Evolutionary conservation across 2,113 vertebrate genomes (phyloP), one percentile per base, ranked within the genome.

Genomic region (Larimichthys crocea): DNA sequence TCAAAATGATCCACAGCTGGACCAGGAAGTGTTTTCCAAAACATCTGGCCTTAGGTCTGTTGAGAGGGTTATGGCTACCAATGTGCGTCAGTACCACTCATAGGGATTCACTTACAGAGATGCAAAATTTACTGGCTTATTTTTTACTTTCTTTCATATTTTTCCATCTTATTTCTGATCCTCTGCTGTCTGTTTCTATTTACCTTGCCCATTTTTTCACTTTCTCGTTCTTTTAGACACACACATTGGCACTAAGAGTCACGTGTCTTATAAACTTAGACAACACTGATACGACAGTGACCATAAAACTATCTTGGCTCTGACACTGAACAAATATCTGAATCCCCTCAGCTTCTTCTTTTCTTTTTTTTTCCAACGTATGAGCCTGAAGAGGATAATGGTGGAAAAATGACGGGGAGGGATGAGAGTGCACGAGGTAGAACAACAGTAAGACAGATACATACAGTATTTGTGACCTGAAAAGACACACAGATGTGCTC

Each of bases 1-100:
- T 88, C 84, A 84, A 70, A 69, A 82, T 87, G 80, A 89, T 87
- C 63, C 29, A 72, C 76, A 87, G 82, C 84, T 87, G 81, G 76
- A 84, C 53, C 20, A 88, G 79, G 76, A 76, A 62, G 74, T 29
- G 62, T 78, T 89, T 83, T 83, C 60, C 71, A 83, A 46, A 79
- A 75, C 85, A 89, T 90, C 77, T 90, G 88, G 84, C 62, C 61
- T 19, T 42, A 40, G 63, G 53, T 69, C 72, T 76, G 56, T 42
- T 73, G 35, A 84, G 67, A 55, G 68, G 71, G 76, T 70, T 86
- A 52, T 52, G 44, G 35, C 72, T 70, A 77, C 71, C 56, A 79
- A 16, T 46, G 35, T 56, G 68, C 49, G 11, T 83, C 82, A 87
- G 68, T 17, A 70, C 67, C 83, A 85, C 42, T 79, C 52, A 57